phyloP scores from a whole-genome alignment of 2,797 vertebrate species.

The Bryconaethiops microstoma region DNA sequence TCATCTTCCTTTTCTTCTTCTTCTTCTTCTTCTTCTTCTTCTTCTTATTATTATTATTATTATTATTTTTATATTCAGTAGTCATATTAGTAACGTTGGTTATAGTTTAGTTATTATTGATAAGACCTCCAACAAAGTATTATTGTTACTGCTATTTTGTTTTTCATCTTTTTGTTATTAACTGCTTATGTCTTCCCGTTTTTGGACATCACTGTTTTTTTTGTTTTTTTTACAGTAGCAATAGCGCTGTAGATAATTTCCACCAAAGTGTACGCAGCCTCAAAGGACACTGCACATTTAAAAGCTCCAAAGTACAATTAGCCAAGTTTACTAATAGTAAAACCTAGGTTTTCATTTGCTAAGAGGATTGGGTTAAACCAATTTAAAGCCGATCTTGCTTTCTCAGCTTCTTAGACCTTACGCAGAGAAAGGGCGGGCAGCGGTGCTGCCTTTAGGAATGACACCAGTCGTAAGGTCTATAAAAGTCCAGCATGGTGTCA shows the following conservation, averaged over 20 bases:
- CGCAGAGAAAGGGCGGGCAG: neutral
- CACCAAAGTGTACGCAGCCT: neutral
- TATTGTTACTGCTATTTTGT: neutral
- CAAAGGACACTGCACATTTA: conserved; percentile 32
- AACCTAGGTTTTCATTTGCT: conserved; percentile 67
- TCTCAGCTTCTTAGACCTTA: conserved; percentile 61
- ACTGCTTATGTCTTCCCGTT: neutral
- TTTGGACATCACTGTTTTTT: neutral
- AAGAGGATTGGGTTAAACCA: conserved; percentile 78
- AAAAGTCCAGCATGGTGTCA: neutral
- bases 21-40: neutral
- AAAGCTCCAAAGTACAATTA: conserved; percentile 57
- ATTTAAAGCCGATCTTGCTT: conserved; percentile 69
- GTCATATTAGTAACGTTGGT: too few relatives aligned
- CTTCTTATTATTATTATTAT: neutral
- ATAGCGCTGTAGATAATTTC: neutral
- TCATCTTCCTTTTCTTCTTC: too few relatives aligned
- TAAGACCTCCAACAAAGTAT: too few relatives aligned
- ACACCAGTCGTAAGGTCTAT: neutral
- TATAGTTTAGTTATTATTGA: neutral
- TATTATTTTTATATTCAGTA: neutral
- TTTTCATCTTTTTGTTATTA: neutral
- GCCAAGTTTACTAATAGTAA: conserved; percentile 65
- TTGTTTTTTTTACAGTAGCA: neutral
- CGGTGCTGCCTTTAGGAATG: neutral